Evolutionary conservation across 2,113 vertebrate genomes (phyloP).

Genomic region (Emydura subglobosa): DNA sequence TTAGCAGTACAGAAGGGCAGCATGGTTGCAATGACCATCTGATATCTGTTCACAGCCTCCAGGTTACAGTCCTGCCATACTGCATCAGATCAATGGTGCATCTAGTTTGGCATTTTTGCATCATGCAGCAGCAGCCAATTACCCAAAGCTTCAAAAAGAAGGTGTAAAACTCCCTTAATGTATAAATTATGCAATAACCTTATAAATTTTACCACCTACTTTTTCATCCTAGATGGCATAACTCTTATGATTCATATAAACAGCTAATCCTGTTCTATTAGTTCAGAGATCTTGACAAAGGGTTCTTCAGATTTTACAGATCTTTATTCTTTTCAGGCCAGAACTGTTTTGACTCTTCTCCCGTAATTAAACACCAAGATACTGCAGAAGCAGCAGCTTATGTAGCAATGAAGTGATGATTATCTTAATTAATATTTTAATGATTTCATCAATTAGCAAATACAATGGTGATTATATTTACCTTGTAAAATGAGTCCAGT

Average conservation of each 20-base stretch:
- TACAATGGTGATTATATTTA: conserved; percentile 48
- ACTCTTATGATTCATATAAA: not conserved
- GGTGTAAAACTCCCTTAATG: not conserved
- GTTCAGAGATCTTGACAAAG: conserved; percentile 7
- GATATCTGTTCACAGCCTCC: not conserved
- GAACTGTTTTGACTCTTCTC: conserved; percentile 16
- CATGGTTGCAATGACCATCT: not conserved
- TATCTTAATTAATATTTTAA: conserved; percentile 62
- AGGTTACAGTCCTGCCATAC: not conserved
- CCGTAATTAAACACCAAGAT: conserved; percentile 52
- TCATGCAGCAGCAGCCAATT: not conserved
- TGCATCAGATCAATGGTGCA: not conserved
- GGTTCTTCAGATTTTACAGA: not conserved
- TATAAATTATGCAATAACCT: not conserved
- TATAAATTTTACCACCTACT: not conserved
- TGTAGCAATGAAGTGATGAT: conserved; percentile 36
- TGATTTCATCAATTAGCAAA: conserved; percentile 49
- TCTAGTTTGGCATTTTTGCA: not conserved
- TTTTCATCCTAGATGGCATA: not conserved
- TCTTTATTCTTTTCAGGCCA: not conserved
- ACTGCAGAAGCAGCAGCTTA: not conserved
- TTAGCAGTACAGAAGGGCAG: not conserved
- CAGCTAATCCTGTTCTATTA: conserved; percentile 6
- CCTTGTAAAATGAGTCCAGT: conserved; percentile 51
- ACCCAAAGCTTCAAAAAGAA: not conserved